A percentile compares a stretch with the other conserved stretches of the same genome.
phyloP scores from a whole-genome alignment of 2,888 invertebrate species.

The Amphimallon solstitiale region DNA sequence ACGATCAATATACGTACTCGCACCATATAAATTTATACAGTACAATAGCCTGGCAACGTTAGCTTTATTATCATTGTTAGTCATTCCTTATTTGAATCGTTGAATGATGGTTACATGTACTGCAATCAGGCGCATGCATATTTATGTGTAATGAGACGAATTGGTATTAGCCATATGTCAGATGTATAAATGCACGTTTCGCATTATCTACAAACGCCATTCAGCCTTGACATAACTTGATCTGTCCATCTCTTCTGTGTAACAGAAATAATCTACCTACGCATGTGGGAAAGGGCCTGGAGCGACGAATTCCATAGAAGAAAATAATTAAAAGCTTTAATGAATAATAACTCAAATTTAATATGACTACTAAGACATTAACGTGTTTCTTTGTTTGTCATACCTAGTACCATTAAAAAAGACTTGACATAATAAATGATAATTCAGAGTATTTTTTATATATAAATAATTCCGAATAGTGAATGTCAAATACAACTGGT shows the following conservation, averaged over 20 bases:
- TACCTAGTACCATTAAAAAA: too few relatives aligned
- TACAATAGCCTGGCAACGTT: neutral
- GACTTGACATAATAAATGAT: too few relatives aligned
- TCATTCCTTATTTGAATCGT: neutral
- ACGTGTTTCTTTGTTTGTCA: too few relatives aligned
- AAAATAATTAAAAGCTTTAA: slow-evolving; percentile 29
- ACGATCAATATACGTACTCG: too few relatives aligned
- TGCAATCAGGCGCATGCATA: neutral
- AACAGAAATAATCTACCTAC: slow-evolving; percentile 28
- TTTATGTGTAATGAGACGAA: slow-evolving; percentile 4
- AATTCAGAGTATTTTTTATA: too few relatives aligned
- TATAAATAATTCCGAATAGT: too few relatives aligned
- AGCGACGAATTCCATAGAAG: slow-evolving; percentile 13
- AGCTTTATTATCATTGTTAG: neutral
- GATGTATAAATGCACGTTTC: slow-evolving; percentile 2
- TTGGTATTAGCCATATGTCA: slow-evolving; percentile 2
- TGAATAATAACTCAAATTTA: slow-evolving; percentile 21
- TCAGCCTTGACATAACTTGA: slow-evolving; percentile 28
- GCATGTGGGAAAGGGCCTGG: slow-evolving; percentile 24
- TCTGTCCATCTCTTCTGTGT: slow-evolving; percentile 10
- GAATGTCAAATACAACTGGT: too few relatives aligned
- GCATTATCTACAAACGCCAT: slow-evolving; percentile 9
- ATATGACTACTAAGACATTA: neutral
- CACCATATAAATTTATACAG: neutral
- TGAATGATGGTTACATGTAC: neutral